Evolutionary conservation across 2,113 vertebrate genomes (phyloP).

Genomic region (Campylorhamphus procurvoides): DNA sequence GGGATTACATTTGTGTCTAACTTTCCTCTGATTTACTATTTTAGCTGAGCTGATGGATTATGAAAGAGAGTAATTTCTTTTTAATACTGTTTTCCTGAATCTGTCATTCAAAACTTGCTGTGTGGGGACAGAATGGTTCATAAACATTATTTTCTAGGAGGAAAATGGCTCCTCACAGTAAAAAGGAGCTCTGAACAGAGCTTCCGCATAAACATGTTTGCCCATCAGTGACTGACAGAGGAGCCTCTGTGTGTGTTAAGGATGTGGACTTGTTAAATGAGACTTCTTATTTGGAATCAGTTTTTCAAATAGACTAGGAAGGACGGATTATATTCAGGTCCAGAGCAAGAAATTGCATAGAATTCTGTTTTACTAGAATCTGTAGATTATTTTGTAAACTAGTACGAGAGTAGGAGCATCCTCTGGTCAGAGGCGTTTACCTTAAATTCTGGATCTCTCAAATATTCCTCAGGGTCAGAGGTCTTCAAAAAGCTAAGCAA

Average conservation of each 20-base stretch:
- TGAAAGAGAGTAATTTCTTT: constrained; percentile 56
- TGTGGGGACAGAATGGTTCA: constrained; percentile 7
- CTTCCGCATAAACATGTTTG: constrained; percentile 27
- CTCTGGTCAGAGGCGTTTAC: background rate
- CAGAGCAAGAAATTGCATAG: background rate
- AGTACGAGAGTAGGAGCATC: background rate
- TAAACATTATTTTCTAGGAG: constrained; percentile 34
- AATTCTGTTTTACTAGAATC: background rate
- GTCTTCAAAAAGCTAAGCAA: background rate
- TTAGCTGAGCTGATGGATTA: constrained; percentile 46
- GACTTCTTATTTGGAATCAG: constrained; percentile 16
- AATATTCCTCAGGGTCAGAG: background rate
- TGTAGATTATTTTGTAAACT: background rate
- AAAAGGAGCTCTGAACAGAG: constrained; percentile 34
- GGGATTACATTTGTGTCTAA: constrained; percentile 32
- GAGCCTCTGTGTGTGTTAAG: constrained; percentile 31
- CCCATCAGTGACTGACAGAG: constrained; percentile 28
- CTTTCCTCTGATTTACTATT: constrained; percentile 42
- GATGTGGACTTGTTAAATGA: constrained; percentile 27
- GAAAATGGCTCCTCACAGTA: constrained; percentile 23
- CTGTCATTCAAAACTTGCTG: constrained; percentile 29
- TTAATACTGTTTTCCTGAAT: constrained; percentile 32
- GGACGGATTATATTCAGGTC: background rate
- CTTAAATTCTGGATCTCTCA: background rate
- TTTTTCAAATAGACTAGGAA: constrained; percentile 7